Evolutionary conservation across 2,113 vertebrate genomes (phyloP), one percentile per base, ranked within the genome.

Genomic region (Oreotrochilus melanogaster): DNA sequence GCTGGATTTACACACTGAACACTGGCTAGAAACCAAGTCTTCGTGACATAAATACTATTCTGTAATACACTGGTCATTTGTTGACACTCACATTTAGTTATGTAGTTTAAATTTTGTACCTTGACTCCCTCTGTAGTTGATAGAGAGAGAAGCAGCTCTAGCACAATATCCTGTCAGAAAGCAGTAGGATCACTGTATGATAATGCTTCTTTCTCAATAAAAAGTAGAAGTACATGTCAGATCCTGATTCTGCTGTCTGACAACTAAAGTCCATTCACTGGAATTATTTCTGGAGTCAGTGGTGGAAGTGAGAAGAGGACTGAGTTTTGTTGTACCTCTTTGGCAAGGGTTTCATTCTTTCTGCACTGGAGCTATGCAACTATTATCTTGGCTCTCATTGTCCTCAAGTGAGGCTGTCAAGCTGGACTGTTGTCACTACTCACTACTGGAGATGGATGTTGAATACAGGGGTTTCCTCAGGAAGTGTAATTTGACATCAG

Each of bases 151-250:
- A 75, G 27, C 18, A 76, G 35, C 11, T 89, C 11, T 92, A 89
- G 48, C 14, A 67, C 28, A 37, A 47, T 60, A 67, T 75, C 21
- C 53, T 35, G 4, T 76, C 22, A 50, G 57, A 53, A 92, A 76
- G n/a, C 14, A 45, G 23, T 43, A 35, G 30, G 35, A 73, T 61
- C 22, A 69, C 18, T 4, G 21, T 88, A 18, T 85, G 27, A 43
- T 61, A 79, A 79, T 21, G 6, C 8, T 22, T 56, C 51, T 72
- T 72, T 76, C 35, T 78, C 16, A 28, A 71, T 92, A 21, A 54
- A 74, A 67, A 28, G 0, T 19, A 1, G 48, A 16, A 47, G 7
- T 78, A 5, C 7, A 0, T 75, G 7, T 33, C 5, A 1, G 31
- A 75, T 13, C 42, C 37, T 94, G 50, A 54, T 89, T 76, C 45